Evolutionary conservation across 2,797 vertebrate species (phyloP).

Genomic region (Melanotaenia pygmaea): DNA sequence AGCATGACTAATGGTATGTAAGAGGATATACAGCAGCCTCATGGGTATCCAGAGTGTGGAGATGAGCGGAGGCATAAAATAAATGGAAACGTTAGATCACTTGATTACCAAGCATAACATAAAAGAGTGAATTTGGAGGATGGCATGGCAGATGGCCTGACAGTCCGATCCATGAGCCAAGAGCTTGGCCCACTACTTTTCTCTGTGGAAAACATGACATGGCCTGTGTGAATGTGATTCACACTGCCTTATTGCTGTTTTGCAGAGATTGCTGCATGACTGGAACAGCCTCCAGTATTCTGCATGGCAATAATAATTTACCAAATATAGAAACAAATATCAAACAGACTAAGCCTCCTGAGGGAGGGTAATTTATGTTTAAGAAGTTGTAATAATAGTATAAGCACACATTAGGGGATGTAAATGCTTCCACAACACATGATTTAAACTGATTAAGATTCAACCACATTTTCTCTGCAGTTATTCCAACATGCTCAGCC

Average conservation of each 20-base stretch:
- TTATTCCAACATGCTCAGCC: conserved; percentile 23
- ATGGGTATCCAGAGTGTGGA: conserved; percentile 24
- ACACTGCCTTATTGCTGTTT: conserved; percentile 54
- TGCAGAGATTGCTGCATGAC: conserved; percentile 35
- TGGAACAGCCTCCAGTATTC: conserved; percentile 31
- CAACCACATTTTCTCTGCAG: conserved; percentile 14
- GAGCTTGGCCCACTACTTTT: conserved; percentile 51
- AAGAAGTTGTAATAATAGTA: conserved; percentile 37
- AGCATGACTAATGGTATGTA: conserved; percentile 52
- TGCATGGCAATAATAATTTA: conserved; percentile 52
- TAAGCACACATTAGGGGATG: conserved; percentile 19
- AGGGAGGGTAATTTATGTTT: conserved; percentile 42
- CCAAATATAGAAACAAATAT: conserved; percentile 70
- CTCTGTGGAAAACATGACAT: conserved; percentile 69
- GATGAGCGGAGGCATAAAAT: conserved; percentile 38
- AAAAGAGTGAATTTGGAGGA: conserved; percentile 52
- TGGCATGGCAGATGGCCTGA: conserved; percentile 66
- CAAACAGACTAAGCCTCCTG: conserved; percentile 48
- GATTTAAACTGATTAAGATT: conserved; percentile 49
- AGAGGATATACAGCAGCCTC: conserved; percentile 55
- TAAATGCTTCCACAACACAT: conserved; percentile 20
- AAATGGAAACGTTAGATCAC: conserved; percentile 61
- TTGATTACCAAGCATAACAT: conserved; percentile 58
- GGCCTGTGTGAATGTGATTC: conserved; percentile 46
- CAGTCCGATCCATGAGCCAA: conserved; percentile 63